Evolutionary conservation across 1,140 invertebrate species (phyloP).

Genomic region (Temnothorax nylanderi): DNA sequence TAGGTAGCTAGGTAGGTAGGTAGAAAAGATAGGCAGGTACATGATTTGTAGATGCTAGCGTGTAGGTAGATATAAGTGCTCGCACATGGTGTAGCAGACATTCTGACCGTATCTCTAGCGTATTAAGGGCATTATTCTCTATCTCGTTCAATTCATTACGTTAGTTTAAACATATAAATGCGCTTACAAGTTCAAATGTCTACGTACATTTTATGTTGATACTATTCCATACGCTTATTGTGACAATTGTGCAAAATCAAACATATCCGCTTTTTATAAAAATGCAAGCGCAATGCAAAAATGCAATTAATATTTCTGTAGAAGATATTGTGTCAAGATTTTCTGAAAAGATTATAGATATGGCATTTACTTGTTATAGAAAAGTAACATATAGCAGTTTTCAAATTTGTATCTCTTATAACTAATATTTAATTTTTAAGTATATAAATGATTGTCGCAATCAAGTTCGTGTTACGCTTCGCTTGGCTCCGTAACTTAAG

Average conservation of each 20-base stretch:
- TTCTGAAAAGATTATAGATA: not conserved
- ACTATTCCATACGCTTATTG: not conserved
- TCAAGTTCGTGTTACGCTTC: not conserved
- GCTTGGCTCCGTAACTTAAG: constrained; percentile 55
- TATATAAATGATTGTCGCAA: not conserved
- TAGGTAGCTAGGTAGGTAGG: constrained; percentile 47
- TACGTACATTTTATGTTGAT: not conserved
- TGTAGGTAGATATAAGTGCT: constrained; percentile 48
- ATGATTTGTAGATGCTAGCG: constrained; percentile 22
- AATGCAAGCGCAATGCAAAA: not conserved
- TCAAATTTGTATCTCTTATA: not conserved
- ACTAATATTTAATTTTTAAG: constrained; percentile 10
- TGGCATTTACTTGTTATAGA: not conserved
- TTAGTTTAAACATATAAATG: not conserved
- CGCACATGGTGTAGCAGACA: not conserved
- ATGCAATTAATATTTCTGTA: not conserved
- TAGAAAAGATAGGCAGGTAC: constrained; percentile 53
- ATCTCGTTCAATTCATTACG: not conserved
- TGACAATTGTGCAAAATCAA: not conserved
- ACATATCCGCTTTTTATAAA: not conserved
- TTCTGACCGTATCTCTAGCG: constrained; percentile 5
- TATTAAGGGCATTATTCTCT: not conserved
- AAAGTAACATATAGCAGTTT: not conserved
- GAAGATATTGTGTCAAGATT: not conserved
- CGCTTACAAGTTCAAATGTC: not conserved